These are phyloP conservation scores for Crocallis elinguaria DNA, from an alignment of 2,888 invertebrate species.

Conservation along the genomic window DNA sequence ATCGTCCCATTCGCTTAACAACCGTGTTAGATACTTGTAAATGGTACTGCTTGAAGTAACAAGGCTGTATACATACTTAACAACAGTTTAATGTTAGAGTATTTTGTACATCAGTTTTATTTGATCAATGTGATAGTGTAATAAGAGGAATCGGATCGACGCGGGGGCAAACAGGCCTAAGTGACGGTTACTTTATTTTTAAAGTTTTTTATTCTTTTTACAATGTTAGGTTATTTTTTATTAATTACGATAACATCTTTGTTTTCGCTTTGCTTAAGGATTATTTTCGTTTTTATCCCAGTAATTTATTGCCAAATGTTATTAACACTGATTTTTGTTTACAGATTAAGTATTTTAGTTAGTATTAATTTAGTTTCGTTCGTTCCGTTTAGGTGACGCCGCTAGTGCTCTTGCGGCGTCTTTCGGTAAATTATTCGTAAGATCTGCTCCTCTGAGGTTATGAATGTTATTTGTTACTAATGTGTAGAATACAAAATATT, in stretches of 20 bases:
- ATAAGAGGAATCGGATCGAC: constrained; percentile 20
- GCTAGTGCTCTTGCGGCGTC: constrained; percentile 34
- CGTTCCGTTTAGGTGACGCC: constrained; percentile 33
- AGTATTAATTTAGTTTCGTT: constrained; percentile 46
- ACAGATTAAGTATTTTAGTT: constrained; percentile 62
- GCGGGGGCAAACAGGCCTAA: constrained; percentile 55
- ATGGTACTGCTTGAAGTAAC: constrained; percentile 65
- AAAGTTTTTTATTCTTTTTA: constrained; percentile 71
- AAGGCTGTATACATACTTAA: constrained; percentile 73
- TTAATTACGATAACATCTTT: constrained; percentile 59
- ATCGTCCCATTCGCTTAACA: constrained; percentile 67
- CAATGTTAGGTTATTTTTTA: constrained; percentile 60
- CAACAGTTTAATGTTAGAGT: constrained; percentile 53
- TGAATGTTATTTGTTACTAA: constrained; percentile 85
- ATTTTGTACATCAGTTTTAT: constrained; percentile 60
- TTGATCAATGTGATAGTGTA: constrained; percentile 39
- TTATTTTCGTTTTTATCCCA: constrained; percentile 76
- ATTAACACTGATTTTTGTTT: constrained; percentile 73
- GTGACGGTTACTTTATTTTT: constrained; percentile 56
- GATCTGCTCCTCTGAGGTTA: constrained; percentile 83
- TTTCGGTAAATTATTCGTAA: constrained; percentile 67
- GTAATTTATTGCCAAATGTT: constrained; percentile 85
- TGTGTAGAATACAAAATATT: constrained; percentile 83
- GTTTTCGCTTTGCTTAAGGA: constrained; percentile 70
- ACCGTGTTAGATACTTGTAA: constrained; percentile 78